Base-by-base conservation (phyloP, 2,888 invertebrate species). In the Allacma fusca region DNA sequence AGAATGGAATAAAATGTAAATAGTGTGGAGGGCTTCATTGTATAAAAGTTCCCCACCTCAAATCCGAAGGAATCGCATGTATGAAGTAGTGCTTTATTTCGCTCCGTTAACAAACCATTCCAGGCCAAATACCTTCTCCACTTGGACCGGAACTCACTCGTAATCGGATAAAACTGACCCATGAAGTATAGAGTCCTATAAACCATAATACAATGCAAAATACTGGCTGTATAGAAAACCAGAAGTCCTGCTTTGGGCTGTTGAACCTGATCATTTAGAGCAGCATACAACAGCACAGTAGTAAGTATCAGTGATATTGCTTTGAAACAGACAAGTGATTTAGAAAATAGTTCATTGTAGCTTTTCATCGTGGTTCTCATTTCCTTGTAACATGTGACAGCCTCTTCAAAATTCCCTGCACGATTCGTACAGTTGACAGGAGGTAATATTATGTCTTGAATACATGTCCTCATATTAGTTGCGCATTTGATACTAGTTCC, bases 1-100 rank as follows among this genome's bases (percentile, higher is more conserved):
- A 72, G 59, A 57, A 72, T 72, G 5, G 72, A 72, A 59, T 57
- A 72, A 57, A 57, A 72, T 2, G 72, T 72, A 1, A 72, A 29
- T n/a, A 59, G 7, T 26, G 72, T 72, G 5, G 28, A 26, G 16
- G 72, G 24, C 19, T 44, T 72, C 12, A 72, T 72, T 12, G n/a
- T 28, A 43, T 72, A 72, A 59, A 72, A 72, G 12, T 59, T 28
- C 23, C 72, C 72, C 5, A 16, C 72, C 13, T 26, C n/a, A 28
- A 72, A 72, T 16, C 72, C 72, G 19, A 72, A 57, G 19, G 72
- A 19, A n/a, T 23, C 13, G 72, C 57, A 57, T 21, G 21, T 5
- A 16, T n/a, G 12, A 26, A 72, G 50, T 5, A 72, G 19, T 1
- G 72, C 72, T 59, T 72, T 7, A 28, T 26, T 57, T 59, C 72